Conservation (phyloP, 2,113 vertebrate genomes). For the Dunckerocampus dactyliophorus region DNA sequence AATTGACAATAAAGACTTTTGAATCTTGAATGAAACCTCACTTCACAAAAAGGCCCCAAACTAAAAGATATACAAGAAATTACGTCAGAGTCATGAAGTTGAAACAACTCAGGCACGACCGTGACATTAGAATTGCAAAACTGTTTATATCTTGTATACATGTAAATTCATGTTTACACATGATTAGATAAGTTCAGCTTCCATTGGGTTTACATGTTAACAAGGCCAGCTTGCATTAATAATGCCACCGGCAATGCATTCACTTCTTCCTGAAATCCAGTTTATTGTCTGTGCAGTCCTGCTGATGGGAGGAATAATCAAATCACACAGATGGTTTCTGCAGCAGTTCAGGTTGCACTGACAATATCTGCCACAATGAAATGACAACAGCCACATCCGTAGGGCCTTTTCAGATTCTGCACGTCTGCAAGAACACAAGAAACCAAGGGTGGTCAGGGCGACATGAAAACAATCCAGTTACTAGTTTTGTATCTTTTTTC, state of each 20-base stretch:
- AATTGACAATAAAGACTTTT: too few species aligned
- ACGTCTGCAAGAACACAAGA: constrained; percentile 4
- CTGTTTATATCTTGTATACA: too few species aligned
- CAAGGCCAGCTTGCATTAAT: background rate
- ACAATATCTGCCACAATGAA: constrained; percentile 26
- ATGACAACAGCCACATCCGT: constrained; percentile 16
- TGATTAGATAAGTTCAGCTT: background rate
- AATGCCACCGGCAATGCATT: constrained; percentile 8
- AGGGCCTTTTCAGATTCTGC: constrained; percentile 19
- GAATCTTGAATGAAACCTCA: too few species aligned
- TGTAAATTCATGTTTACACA: background rate
- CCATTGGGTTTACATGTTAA: constrained; percentile 7
- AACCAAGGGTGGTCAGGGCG: constrained; percentile 1
- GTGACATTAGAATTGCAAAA: background rate
- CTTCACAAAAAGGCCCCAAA: background rate
- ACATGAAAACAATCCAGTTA: constrained; percentile 46
- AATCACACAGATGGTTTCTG: constrained; percentile 21
- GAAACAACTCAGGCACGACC: background rate
- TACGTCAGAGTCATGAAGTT: background rate
- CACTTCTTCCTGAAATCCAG: constrained; percentile 1
- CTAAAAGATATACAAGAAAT: too few species aligned
- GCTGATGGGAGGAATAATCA: constrained; percentile 20
- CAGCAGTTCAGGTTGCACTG: constrained; percentile 13
- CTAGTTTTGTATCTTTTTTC: constrained; percentile 38
- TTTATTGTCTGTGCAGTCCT: constrained; percentile 30